Conservation (phyloP, 1,140 invertebrate genomes). For the Grapholita molesta region DNA sequence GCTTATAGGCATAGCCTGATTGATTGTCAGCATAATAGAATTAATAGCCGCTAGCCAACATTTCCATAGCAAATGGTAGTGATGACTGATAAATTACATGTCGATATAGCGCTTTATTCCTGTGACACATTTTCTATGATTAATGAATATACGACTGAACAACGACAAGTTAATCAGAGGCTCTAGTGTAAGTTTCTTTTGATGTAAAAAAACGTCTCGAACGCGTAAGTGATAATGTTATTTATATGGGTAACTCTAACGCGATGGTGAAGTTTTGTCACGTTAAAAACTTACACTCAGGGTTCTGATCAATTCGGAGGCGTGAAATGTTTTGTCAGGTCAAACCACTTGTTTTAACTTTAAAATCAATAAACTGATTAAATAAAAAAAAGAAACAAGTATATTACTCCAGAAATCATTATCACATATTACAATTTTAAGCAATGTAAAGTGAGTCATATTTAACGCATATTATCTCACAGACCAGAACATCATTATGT, state of each 20-base stretch:
- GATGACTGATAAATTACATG: neutral
- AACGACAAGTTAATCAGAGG: neutral
- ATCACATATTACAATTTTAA: neutral
- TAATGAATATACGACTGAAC: neutral
- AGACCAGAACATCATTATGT: neutral
- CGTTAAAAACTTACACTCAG: too few relatives aligned
- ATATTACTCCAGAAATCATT: too few relatives aligned
- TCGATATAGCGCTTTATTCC: neutral
- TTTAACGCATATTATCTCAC: neutral
- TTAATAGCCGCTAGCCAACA: neutral
- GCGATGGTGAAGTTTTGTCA: too few relatives aligned
- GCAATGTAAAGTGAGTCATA: neutral
- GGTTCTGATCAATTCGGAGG: too few relatives aligned
- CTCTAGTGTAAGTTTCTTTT: too few relatives aligned
- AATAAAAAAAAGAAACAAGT: too few relatives aligned
- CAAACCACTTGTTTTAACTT: too few relatives aligned
- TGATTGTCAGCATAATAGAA: neutral
- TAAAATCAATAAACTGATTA: too few relatives aligned
- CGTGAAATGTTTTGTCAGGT: too few relatives aligned
- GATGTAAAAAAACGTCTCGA: too few relatives aligned
- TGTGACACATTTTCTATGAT: neutral
- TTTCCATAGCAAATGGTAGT: neutral
- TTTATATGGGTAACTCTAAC: too few relatives aligned
- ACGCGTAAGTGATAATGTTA: too few relatives aligned
- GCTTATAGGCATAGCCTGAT: neutral